Base-by-base conservation (phyloP, 2,797 vertebrate species). In the Spinibarbus caldwelli region DNA sequence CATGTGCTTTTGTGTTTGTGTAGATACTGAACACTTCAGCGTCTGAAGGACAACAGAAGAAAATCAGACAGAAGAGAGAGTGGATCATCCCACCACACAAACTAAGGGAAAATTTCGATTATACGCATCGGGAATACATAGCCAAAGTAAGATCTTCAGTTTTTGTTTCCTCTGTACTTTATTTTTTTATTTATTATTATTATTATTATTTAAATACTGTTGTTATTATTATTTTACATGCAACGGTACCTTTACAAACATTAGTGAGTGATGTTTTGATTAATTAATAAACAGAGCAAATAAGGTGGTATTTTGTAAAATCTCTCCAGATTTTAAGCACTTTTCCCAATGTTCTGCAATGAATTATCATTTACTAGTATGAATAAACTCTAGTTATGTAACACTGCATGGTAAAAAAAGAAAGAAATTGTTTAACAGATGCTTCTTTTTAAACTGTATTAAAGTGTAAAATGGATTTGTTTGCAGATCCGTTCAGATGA, bases 401-500 rank as follows among this genome's bases (percentile, higher is more conserved):
- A 31, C 5, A 7, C 6, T 64, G 29, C 29, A 64, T 64, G 6
- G 14, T 15, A 4, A 57, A 34, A 34, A 36, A 62, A 19, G 31
- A 34, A 19, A 36, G 4, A 66, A 1, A 12, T 23, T n/a, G 23
- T 57, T 59, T 59, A 47, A 47, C 12, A 36, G 6, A 76, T 54
- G 31, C 21, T 17, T 0, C 6, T 45, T 72, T 73, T 49, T 6
- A 11, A 73, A 45, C 8, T 12, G 6, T 5, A 23, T 38, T n/a
- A 59, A 59, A 57, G 31, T 36, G 34, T 8, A 21, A 54, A 34
- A 62, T 62, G 15, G 1, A 23, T 45, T 47, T 80, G 19, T 67
- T 93, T 91, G 64, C 80, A 99, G 98, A 97, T 99, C 84, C 95
- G 94, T 84, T 99, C 97, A 11, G 97, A 99, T 68, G 95, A 96